Evolutionary conservation across 2,888 invertebrate genomes (phyloP).

Genomic region (Habroteleia sp.): DNA sequence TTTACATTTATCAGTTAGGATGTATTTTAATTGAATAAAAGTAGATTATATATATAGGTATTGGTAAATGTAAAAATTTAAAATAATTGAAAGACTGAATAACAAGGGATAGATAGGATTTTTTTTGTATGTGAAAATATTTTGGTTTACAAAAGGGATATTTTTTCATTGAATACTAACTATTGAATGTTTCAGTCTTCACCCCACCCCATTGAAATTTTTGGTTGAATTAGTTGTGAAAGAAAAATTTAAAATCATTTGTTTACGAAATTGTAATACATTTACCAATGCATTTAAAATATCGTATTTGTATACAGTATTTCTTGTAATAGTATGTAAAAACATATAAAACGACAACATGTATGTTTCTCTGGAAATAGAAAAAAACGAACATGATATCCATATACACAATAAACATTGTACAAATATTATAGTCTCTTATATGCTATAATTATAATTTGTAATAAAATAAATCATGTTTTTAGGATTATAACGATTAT

Average conservation of each 20-base stretch:
- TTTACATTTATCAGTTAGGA: conserved; percentile 14
- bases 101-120: too few relatives aligned
- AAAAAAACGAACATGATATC: conserved; percentile 30
- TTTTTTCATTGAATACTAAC: too few relatives aligned
- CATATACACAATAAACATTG: conserved; percentile 23
- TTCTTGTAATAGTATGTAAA: conserved; percentile 73
- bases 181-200: too few relatives aligned
- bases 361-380: conserved; percentile 66
- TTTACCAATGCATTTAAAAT: conserved; percentile 63
- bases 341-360: conserved; percentile 69
- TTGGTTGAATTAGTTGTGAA: background rate
- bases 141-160: too few relatives aligned
- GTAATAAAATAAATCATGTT: conserved; percentile 29
- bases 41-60: too few relatives aligned
- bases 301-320: conserved; percentile 77
- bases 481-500: conserved; percentile 3
- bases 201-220: too few relatives aligned
- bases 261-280: conserved; percentile 15
- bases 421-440: conserved; percentile 37
- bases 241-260: too few relatives aligned
- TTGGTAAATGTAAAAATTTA: conserved; percentile 45
- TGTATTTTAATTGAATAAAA: too few relatives aligned
- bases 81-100: background rate
- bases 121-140: too few relatives aligned
- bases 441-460: conserved; percentile 26